phyloP scores from a whole-genome alignment of 2,888 invertebrate genomes.

The Entomobrya multifasciata region DNA sequence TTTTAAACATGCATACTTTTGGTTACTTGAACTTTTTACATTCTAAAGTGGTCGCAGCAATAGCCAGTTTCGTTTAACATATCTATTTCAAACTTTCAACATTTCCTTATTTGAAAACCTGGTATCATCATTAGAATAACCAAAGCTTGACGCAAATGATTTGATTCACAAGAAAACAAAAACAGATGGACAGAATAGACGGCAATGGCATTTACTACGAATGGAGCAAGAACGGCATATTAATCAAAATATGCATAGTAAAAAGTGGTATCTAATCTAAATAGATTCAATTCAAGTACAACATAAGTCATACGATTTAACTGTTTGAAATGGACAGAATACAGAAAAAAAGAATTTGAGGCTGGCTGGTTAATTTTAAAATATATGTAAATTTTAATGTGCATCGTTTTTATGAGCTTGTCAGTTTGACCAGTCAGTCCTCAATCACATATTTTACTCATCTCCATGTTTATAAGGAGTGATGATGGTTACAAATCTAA shows the following conservation, averaged over 20 bases:
- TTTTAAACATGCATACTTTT: too few relatives aligned
- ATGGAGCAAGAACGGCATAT: too few relatives aligned
- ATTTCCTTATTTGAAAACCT: constrained; percentile 44
- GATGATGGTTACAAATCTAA: neutral
- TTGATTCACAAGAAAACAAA: constrained; percentile 1
- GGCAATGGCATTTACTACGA: neutral
- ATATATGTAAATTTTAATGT: neutral
- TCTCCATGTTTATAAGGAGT: neutral
- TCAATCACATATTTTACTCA: neutral
- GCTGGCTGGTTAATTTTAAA: constrained; percentile 20
- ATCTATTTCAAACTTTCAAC: neutral
- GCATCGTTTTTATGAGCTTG: neutral
- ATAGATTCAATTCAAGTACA: too few relatives aligned
- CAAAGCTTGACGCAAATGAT: constrained; percentile 24
- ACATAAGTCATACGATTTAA: too few relatives aligned
- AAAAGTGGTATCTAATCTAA: too few relatives aligned
- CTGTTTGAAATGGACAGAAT: too few relatives aligned
- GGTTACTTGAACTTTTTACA: too few relatives aligned
- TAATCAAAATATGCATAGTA: too few relatives aligned
- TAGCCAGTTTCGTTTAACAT: too few relatives aligned
- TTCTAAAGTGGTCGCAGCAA: too few relatives aligned
- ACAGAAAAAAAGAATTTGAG: too few relatives aligned
- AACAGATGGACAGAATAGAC: constrained; percentile 18
- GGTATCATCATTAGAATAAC: neutral
- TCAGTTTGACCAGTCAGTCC: constrained; percentile 5